phyloP scores from a whole-genome alignment of 2,888 invertebrate species.

The Ditula angustiorana region DNA sequence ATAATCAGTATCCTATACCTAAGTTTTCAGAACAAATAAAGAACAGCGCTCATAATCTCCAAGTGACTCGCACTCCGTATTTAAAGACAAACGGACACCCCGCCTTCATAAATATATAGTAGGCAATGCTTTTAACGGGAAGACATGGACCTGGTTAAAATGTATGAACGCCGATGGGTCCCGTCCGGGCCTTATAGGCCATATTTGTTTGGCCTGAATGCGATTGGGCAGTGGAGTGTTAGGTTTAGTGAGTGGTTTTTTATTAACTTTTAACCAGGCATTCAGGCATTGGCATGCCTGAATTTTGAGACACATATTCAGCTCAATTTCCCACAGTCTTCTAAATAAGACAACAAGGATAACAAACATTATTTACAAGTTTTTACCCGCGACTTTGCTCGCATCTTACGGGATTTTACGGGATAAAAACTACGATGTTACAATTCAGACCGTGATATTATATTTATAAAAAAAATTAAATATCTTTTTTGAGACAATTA shows the following conservation, averaged over 20 bases:
- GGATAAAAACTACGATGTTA: too few relatives aligned
- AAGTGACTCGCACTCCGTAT: not conserved
- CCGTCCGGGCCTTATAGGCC: not conserved
- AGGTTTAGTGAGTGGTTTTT: not conserved
- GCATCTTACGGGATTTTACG: too few relatives aligned
- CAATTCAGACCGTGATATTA: too few relatives aligned
- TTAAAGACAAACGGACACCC: constrained; percentile 22
- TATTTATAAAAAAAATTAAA: too few relatives aligned
- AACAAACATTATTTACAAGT: too few relatives aligned
- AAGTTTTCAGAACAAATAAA: not conserved
- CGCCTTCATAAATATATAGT: constrained; percentile 81
- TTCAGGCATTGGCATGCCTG: too few relatives aligned
- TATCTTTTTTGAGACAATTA: too few relatives aligned
- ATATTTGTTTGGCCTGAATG: constrained; percentile 23
- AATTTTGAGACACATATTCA: too few relatives aligned
- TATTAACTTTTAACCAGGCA: too few relatives aligned
- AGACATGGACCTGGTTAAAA: constrained; percentile 76
- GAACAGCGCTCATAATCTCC: not conserved
- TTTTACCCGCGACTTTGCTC: too few relatives aligned
- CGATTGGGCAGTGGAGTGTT: constrained; percentile 9
- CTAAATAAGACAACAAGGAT: too few relatives aligned
- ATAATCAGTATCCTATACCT: not conserved
- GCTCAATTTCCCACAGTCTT: too few relatives aligned
- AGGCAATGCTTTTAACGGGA: constrained; percentile 82
- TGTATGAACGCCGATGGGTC: constrained; percentile 67